These are phyloP conservation scores for Trachurus trachurus DNA, from an alignment of 2,797 vertebrate species.

Conservation along the genomic window DNA sequence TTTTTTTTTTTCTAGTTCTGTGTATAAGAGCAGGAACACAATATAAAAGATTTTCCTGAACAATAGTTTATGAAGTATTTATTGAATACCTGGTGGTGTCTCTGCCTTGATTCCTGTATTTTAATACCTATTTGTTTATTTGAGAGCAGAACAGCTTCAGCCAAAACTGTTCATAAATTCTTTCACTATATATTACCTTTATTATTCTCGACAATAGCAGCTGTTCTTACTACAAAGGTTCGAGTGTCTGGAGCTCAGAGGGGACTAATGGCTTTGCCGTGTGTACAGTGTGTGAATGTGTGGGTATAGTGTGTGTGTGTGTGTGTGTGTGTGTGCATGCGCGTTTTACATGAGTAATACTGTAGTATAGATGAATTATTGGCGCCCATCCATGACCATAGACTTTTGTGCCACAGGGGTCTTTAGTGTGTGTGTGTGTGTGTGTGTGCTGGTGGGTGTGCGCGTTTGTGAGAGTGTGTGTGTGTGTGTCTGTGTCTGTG, in stretches of 20 bases:
- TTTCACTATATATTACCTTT: conserved; percentile 63
- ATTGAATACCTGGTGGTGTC: conserved; percentile 5
- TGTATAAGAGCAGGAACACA: conserved; percentile 3
- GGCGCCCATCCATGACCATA: conserved; percentile 69
- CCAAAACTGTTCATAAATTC: conserved; percentile 50
- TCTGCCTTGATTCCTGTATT: conserved; percentile 11
- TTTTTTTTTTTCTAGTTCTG: not conserved
- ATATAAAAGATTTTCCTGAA: not conserved
- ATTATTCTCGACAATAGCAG: conserved; percentile 61
- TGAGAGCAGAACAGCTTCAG: conserved; percentile 48
- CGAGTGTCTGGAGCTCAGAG: conserved; percentile 61
- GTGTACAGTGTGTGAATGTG: conserved; percentile 5
- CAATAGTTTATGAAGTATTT: conserved; percentile 27
- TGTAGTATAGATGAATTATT: conserved; percentile 79
- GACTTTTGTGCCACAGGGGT: conserved; percentile 52
- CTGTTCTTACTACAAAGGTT: conserved; percentile 57
- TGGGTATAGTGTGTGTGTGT: conserved; percentile 41
- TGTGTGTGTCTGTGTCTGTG: no score
- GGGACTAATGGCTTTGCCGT: conserved; percentile 74
- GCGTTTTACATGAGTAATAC: conserved; percentile 73
- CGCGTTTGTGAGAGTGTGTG: no score
- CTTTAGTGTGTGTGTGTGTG: conserved; percentile 53
- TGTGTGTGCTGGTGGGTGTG: no score
- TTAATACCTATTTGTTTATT: conserved; percentile 30
- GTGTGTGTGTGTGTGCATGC: conserved; percentile 34